A percentile compares a stretch with the other conserved stretches of the same genome.
Conservation (phyloP, 2,113 vertebrate genomes). For the Dissostichus mawsoni region DNA sequence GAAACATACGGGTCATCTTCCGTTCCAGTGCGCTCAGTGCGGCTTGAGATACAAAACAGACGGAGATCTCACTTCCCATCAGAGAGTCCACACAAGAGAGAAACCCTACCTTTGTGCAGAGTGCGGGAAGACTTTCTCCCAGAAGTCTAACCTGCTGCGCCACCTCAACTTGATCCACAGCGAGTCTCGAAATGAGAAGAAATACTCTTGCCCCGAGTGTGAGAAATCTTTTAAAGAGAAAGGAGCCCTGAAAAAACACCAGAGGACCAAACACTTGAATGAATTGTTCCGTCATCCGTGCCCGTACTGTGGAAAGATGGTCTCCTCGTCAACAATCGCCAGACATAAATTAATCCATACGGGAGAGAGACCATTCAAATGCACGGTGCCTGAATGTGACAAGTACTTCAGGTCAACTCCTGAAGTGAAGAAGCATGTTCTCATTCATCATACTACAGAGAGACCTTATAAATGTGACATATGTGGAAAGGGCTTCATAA, state of each 20-base stretch:
- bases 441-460: constrained; percentile 51
- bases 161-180: constrained; percentile 66
- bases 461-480: constrained; percentile 59
- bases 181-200: constrained; percentile 47
- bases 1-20: constrained; percentile 61
- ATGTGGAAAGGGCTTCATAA: constrained; percentile 69
- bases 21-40: constrained; percentile 65
- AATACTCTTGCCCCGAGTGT: constrained; percentile 58
- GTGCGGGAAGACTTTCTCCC: constrained; percentile 67
- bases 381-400: constrained; percentile 51
- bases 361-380: constrained; percentile 69
- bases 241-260: constrained; percentile 63
- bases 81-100: constrained; percentile 68
- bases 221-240: constrained; percentile 68
- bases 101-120: constrained; percentile 68
- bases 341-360: constrained; percentile 74
- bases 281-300: constrained; percentile 58
- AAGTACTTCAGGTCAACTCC: constrained; percentile 51
- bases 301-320: constrained; percentile 63
- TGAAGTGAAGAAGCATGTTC: constrained; percentile 68
- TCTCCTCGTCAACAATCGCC: constrained; percentile 14
- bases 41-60: constrained; percentile 43
- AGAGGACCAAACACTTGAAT: constrained; percentile 57
- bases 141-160: constrained; percentile 56
- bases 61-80: constrained; percentile 55